phyloP scores from a whole-genome alignment of 2,888 invertebrate species.

The Diaprepes abbreviatus region DNA sequence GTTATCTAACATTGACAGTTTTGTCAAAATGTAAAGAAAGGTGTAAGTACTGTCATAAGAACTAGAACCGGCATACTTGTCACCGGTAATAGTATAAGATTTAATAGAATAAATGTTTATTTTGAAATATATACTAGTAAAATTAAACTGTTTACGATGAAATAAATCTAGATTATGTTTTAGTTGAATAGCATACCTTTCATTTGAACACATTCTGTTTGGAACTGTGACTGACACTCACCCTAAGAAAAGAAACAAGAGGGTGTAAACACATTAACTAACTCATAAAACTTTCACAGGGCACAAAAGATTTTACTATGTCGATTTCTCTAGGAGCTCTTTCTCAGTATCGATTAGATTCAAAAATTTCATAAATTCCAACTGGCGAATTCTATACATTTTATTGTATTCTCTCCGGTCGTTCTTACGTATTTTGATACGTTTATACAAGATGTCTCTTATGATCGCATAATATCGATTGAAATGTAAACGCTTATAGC shows the following conservation, averaged over 20 bases:
- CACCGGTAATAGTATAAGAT: too few relatives aligned
- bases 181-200: too few relatives aligned
- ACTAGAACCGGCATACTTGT: background rate
- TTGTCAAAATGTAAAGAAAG: too few relatives aligned
- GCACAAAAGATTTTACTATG: background rate
- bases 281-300: background rate
- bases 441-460: background rate
- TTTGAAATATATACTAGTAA: too few relatives aligned
- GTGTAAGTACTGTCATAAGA: too few relatives aligned
- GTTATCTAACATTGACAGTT: too few relatives aligned
- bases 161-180: too few relatives aligned
- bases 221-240: background rate
- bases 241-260: background rate
- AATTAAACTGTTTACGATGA: too few relatives aligned
- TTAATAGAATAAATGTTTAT: too few relatives aligned
- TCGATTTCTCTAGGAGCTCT: background rate
- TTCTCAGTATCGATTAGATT: background rate
- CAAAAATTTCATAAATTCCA: too few relatives aligned
- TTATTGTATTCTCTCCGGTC: background rate
- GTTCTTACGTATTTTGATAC: too few relatives aligned
- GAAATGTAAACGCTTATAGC: background rate
- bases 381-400: background rate
- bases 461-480: too few relatives aligned
- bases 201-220: constrained; percentile 3
- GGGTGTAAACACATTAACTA: constrained; percentile 4